Percentiles rank a stretch among this genome's conserved stretches.
Conservation (phyloP, 2,888 invertebrate genomes). For the Sarcophaga caerulescens region DNA sequence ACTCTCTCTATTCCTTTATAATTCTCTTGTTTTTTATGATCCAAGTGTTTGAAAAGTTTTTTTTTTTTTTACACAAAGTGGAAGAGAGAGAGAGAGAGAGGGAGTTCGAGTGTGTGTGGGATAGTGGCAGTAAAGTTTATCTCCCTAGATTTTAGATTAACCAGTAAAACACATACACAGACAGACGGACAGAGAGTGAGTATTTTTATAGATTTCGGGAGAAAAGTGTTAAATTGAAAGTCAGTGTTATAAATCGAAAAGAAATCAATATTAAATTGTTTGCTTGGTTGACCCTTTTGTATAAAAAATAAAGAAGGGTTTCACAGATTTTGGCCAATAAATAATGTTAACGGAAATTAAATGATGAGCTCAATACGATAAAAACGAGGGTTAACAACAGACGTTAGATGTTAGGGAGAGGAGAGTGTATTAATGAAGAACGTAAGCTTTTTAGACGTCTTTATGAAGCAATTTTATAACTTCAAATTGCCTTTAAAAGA, state of each 20-base stretch:
- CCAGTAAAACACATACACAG: too few species aligned
- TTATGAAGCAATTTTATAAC: neutral
- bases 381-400: conserved; percentile 1
- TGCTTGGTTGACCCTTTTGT: conserved; percentile 8
- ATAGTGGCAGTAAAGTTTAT: too few species aligned
- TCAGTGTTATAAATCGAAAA: conserved; percentile 16
- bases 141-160: too few species aligned
- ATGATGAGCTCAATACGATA: conserved; percentile 49
- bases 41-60: conserved; percentile 15
- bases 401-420: neutral
- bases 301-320: neutral
- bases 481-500: neutral
- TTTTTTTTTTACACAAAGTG: conserved; percentile 33
- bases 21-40: neutral
- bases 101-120: too few species aligned
- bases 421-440: neutral
- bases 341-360: conserved; percentile 51
- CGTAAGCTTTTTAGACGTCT: neutral
- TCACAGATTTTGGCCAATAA: conserved; percentile 25
- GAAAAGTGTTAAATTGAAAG: conserved; percentile 58
- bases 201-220: conserved; percentile 23
- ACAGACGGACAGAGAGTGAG: too few species aligned
- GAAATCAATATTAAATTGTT: conserved; percentile 11
- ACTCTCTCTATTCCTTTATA: too few species aligned
- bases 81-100: neutral